Evolutionary conservation across 2,797 vertebrate genomes (phyloP), one percentile per base, ranked within the genome.

Genomic region (Sparidentex hasta): DNA sequence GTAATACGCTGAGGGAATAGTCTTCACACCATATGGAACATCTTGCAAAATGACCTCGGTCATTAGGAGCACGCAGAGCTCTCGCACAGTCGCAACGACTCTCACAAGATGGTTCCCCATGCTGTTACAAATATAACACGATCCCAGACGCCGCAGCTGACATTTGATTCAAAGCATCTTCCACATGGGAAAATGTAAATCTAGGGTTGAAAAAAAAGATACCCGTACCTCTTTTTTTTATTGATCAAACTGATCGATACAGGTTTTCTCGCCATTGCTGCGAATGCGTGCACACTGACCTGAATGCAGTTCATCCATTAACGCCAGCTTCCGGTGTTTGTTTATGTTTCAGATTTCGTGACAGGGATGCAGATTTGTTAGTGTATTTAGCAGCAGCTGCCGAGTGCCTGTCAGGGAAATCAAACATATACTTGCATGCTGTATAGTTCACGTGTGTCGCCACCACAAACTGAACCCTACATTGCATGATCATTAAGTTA

Each of bases 21-120:
- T 76, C n/a, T 79, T 48, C 3, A 16, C 81, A 70, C 74, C 18
- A 58, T 14, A 41, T 63, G 70, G 48, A 80, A 44, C 64, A 1
- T 82, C 73, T 73, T 63, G 25, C 71, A 61, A 83, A 74, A 88
- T 63, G 63, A 43, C 54, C 25, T 38, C 54, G 59, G 67, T 74
- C 76, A 81, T 85, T 81, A 80, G 64, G 73, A 66, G 43, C 68
- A 66, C 11, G 27, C 21, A 33, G 63, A 59, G 66, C 59, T 25
- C 57, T 61, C 11, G 18, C 23, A 59, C 55, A 17, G 46, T 55
- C 43, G 54, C n/a, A 71, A 76, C 74, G 56, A 46, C n/a, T 43
- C 68, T 56, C 51, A 33, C 33, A 25, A 75, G 43, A 69, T 48
- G 44, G 43, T 64, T 65, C 65, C 3, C 51, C 25, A 2, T 51